These are phyloP conservation scores for Zalophus californianus DNA, from an alignment of 2,797 vertebrate species.

Conservation along the genomic window DNA sequence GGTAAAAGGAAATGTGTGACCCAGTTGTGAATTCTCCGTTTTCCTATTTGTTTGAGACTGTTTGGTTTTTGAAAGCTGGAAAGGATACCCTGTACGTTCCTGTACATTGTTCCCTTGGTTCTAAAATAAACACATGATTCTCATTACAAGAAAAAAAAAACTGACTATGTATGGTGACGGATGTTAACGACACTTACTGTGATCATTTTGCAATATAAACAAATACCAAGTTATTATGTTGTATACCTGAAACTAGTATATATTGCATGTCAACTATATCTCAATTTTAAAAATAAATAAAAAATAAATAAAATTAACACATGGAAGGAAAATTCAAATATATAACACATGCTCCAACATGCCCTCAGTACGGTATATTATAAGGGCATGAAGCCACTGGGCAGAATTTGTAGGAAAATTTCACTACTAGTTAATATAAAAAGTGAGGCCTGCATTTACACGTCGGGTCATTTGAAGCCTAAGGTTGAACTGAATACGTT, in stretches of 20 bases:
- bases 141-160: neutral
- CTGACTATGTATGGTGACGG: neutral
- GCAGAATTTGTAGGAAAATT: neutral
- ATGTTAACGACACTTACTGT: neutral
- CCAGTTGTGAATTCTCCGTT: neutral
- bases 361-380: neutral
- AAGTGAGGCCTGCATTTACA: neutral
- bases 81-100: neutral
- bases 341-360: neutral
- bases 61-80: neutral
- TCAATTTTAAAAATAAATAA: neutral
- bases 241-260: neutral
- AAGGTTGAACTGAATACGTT: neutral
- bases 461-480: slow-evolving; percentile 2
- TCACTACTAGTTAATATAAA: neutral
- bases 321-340: slow-evolving; percentile 36
- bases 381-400: neutral
- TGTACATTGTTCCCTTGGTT: neutral
- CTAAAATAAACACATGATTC: slow-evolving; percentile 29
- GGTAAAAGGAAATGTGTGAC: neutral
- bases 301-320: neutral
- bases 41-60: neutral
- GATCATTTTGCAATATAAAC: neutral
- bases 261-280: neutral
- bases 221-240: neutral